Percentiles rank a stretch among this genome's conserved stretches.
These are phyloP conservation scores for Mastomys coucha DNA, from an alignment of 2,113 vertebrate genomes.

Conservation along the genomic window DNA sequence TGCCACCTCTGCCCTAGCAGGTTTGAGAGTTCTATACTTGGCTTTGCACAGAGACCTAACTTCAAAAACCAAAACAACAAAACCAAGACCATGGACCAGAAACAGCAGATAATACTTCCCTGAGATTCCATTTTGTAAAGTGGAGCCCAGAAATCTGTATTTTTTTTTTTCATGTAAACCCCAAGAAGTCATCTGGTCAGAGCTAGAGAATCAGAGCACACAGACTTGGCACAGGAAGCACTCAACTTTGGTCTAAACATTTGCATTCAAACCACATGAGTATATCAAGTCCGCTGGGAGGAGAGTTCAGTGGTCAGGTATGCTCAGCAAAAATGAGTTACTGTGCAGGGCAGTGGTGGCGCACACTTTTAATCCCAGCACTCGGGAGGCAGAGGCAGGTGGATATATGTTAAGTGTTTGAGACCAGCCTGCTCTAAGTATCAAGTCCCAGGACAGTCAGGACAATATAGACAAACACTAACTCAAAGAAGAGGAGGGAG, in stretches of 20 bases:
- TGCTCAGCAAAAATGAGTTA: background rate
- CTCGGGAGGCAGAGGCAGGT: background rate
- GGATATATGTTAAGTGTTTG: background rate
- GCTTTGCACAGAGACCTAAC: background rate
- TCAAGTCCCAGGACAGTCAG: background rate
- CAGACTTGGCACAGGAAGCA: background rate
- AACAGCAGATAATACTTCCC: background rate
- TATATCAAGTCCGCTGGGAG: background rate
- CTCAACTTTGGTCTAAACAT: background rate
- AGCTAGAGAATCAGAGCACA: background rate
- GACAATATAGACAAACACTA: background rate
- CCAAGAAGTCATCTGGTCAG: background rate
- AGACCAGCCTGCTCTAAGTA: background rate
- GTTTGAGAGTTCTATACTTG: background rate
- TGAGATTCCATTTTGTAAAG: conserved; percentile 44
- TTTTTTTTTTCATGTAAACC: background rate
- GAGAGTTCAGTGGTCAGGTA: background rate
- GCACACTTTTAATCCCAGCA: background rate
- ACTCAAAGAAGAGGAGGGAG: background rate
- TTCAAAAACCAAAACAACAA: background rate
- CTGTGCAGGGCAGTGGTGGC: background rate
- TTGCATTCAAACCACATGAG: background rate
- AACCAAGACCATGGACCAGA: background rate
- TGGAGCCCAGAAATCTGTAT: background rate
- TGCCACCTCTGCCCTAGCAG: too few species aligned